These are phyloP conservation scores for Rhagonycha lutea DNA, from an alignment of 2,888 invertebrate species.

Conservation along the genomic window DNA sequence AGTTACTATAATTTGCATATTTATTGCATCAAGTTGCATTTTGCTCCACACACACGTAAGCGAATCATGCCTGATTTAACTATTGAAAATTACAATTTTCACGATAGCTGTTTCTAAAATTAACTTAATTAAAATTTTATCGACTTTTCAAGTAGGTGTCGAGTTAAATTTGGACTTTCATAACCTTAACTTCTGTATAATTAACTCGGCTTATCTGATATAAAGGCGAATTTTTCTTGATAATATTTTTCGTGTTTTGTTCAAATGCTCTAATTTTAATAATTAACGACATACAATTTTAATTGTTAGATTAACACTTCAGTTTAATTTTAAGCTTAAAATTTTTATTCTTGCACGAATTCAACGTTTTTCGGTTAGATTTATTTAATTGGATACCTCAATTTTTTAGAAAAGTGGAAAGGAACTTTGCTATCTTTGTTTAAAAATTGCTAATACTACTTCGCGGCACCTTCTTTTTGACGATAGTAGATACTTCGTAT, in stretches of 20 bases:
- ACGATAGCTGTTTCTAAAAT: neutral
- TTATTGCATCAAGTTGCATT: neutral
- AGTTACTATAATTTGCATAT: neutral
- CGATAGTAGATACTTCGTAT: too few species aligned
- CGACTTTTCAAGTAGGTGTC: neutral
- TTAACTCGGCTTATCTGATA: neutral
- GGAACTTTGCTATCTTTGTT: neutral
- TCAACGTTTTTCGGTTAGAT: neutral
- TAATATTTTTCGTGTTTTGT: neutral
- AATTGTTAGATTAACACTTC: neutral
- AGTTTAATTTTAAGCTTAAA: neutral
- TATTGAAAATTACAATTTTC: neutral
- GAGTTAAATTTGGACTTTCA: neutral
- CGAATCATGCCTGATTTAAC: neutral
- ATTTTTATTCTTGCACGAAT: neutral
- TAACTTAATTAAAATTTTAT: neutral
- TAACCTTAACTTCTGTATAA: neutral
- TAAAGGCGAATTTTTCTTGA: neutral
- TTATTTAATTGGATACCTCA: neutral
- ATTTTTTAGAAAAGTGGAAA: too few species aligned
- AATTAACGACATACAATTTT: neutral
- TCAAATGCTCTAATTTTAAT: neutral
- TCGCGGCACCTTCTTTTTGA: too few species aligned
- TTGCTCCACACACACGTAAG: neutral
- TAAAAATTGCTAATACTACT: too few species aligned